phyloP scores from a whole-genome alignment of 2,888 invertebrate genomes.

The Drosophila anomalata region DNA sequence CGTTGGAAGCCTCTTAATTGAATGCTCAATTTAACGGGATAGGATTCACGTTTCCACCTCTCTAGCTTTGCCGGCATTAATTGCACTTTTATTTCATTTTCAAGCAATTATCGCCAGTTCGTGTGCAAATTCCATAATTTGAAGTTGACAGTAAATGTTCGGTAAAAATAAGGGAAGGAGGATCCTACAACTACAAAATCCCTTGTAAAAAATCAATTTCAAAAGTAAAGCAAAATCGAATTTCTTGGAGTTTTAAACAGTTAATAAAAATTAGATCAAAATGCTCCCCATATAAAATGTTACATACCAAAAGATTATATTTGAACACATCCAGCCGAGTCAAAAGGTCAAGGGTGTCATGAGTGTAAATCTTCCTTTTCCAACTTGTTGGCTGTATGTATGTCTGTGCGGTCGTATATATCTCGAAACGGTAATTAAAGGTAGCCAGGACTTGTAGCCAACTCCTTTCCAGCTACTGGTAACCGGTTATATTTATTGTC shows the following conservation, averaged over 20 bases:
- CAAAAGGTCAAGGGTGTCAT: slow-evolving; percentile 66
- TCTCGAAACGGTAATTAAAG: slow-evolving; percentile 67
- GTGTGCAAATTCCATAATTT: slow-evolving; percentile 69
- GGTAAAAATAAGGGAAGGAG: background rate
- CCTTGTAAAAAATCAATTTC: background rate
- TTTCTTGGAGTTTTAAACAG: background rate
- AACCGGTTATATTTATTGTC: slow-evolving; percentile 69
- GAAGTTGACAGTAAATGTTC: background rate
- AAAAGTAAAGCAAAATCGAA: background rate
- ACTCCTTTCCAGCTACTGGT: slow-evolving; percentile 38
- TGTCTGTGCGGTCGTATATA: slow-evolving; percentile 51
- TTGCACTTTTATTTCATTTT: slow-evolving; percentile 82
- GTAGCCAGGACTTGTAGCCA: slow-evolving; percentile 46
- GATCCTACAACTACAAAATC: background rate
- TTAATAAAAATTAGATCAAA: background rate
- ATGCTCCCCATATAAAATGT: no score
- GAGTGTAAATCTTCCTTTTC: slow-evolving; percentile 51
- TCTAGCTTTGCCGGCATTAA: slow-evolving; percentile 65
- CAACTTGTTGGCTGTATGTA: slow-evolving; percentile 37
- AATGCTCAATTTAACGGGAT: slow-evolving; percentile 68
- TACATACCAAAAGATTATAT: background rate
- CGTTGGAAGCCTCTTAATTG: slow-evolving; percentile 60
- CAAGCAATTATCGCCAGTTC: slow-evolving; percentile 78
- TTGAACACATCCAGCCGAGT: slow-evolving; percentile 49
- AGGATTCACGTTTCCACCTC: slow-evolving; percentile 23